A percentile compares a stretch with the other conserved stretches of the same genome.
These are phyloP conservation scores for Sitta europaea DNA, from an alignment of 2,113 vertebrate species.

Conservation along the genomic window DNA sequence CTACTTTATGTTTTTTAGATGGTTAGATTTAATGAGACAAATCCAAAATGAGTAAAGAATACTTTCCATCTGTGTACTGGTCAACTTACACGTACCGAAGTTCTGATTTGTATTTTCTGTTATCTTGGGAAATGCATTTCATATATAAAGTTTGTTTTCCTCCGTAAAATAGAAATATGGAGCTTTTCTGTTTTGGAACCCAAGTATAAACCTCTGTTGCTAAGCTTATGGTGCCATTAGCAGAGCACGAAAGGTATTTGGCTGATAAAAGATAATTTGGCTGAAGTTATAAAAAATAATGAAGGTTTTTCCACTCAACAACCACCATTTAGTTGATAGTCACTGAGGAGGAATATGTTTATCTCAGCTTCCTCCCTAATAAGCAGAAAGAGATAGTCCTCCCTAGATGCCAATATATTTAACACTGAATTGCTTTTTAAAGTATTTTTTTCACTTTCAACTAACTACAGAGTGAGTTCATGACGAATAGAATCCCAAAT, in stretches of 20 bases:
- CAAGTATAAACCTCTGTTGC: background rate
- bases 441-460: background rate
- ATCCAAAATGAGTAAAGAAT: background rate
- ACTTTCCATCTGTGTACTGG: background rate
- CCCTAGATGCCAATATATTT: background rate
- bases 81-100: background rate
- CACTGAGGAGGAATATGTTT: background rate
- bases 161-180: background rate
- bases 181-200: background rate
- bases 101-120: background rate
- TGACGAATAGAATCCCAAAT: background rate
- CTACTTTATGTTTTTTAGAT: background rate
- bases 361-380: background rate
- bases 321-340: background rate
- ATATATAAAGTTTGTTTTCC: background rate
- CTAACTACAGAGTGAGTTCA: background rate
- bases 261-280: background rate
- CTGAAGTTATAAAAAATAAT: background rate
- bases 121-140: background rate
- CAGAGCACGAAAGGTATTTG: background rate
- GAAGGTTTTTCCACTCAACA: background rate
- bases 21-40: background rate
- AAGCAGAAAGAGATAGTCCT: background rate
- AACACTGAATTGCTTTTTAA: background rate
- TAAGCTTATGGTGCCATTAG: background rate